These are phyloP conservation scores for Steromphala cineraria DNA, from an alignment of 2,888 invertebrate genomes.

Conservation along the genomic window DNA sequence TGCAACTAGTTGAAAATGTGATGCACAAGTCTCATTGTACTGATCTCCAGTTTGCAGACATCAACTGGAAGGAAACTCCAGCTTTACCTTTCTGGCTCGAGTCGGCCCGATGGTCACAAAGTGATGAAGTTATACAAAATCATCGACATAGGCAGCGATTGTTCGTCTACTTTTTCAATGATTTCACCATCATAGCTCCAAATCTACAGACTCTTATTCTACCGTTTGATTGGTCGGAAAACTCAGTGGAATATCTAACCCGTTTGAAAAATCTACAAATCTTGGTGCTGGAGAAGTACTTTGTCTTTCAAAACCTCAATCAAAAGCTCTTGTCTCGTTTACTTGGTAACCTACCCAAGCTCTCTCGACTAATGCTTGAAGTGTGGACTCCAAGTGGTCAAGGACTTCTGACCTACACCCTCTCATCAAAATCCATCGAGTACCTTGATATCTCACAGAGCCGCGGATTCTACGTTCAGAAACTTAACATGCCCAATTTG, in stretches of 20 bases:
- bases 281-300: conserved; percentile 70
- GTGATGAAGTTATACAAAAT: conserved; percentile 64
- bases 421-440: conserved; percentile 62
- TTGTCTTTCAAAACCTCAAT: conserved; percentile 64
- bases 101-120: conserved; percentile 44
- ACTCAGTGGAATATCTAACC: conserved; percentile 63
- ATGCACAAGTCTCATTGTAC: conserved; percentile 50
- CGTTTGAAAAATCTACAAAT: conserved; percentile 61
- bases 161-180: conserved; percentile 69
- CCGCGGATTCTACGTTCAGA: conserved; percentile 68
- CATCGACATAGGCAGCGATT: conserved; percentile 65
- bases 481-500: conserved; percentile 62
- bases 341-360: conserved; percentile 51
- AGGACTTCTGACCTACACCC: conserved; percentile 60
- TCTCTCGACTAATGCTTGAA: conserved; percentile 67
- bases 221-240: conserved; percentile 73
- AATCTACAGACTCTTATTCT: conserved; percentile 66
- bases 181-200: conserved; percentile 63
- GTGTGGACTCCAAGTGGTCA: conserved; percentile 72
- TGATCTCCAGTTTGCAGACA: conserved; percentile 62
- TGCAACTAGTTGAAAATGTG: conserved; percentile 60
- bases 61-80: conserved; percentile 74
- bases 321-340: conserved; percentile 62
- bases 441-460: conserved; percentile 73
- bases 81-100: conserved; percentile 67